phyloP scores from a whole-genome alignment of 2,113 vertebrate species.

The Pavo muticus region DNA sequence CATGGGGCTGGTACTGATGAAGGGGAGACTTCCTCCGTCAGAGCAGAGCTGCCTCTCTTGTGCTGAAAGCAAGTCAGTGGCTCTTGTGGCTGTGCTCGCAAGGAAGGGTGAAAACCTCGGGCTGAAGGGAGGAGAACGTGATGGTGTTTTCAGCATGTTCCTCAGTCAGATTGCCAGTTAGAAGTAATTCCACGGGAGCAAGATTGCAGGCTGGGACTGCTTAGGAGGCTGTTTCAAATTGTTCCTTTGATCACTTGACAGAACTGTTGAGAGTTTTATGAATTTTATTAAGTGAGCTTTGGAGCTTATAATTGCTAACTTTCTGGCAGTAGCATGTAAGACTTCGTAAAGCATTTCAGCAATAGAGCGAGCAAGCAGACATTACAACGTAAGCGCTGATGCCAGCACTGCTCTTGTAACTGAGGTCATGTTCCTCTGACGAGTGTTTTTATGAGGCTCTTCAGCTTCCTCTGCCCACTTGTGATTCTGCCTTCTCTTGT shows the following conservation, averaged over 20 bases:
- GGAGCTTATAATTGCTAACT: not conserved
- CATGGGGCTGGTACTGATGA: not conserved
- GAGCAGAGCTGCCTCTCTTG: not conserved
- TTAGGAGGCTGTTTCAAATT: not conserved
- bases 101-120: not conserved
- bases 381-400: not conserved
- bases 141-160: not conserved
- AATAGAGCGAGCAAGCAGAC: not conserved
- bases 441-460: not conserved
- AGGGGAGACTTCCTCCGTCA: not conserved
- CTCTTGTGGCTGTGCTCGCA: accelerated
- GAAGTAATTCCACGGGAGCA: not conserved
- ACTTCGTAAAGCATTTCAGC: not conserved
- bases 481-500: not conserved
- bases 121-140: not conserved
- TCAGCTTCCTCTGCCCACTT: not conserved
- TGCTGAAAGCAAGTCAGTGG: not conserved
- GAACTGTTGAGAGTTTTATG: not conserved
- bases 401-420: not conserved
- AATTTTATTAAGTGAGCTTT: not conserved
- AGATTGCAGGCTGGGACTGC: not conserved
- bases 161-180: not conserved
- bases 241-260: not conserved
- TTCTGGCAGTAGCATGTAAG: not conserved
- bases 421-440: not conserved